Conservation (phyloP, 1,140 invertebrate genomes). For the Tribolium madens region DNA sequence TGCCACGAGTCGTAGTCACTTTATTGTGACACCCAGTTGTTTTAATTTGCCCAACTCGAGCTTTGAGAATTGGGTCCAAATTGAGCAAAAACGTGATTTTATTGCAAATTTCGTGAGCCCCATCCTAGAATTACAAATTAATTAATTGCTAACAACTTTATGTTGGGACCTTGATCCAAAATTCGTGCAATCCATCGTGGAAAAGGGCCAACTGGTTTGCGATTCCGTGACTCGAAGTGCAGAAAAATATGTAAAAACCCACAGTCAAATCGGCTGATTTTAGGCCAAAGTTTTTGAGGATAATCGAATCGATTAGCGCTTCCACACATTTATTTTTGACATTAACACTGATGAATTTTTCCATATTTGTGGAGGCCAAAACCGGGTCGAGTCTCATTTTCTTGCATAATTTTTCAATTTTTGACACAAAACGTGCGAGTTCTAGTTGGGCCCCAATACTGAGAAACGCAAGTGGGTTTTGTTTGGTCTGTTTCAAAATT, state of each 20-base stretch:
- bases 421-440: not conserved
- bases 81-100: conserved; percentile 3
- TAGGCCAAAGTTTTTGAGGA: conserved; percentile 28
- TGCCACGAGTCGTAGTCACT: not conserved
- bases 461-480: conserved; percentile 3
- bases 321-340: not conserved
- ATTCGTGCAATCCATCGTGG: not conserved
- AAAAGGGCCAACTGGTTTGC: conserved; percentile 7
- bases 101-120: conserved; percentile 22
- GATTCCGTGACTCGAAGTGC: conserved; percentile 40
- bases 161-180: not conserved
- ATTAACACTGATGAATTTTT: conserved; percentile 28
- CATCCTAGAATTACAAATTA: not conserved
- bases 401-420: conserved; percentile 13
- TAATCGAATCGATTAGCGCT: conserved; percentile 4
- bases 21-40: not conserved
- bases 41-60: conserved; percentile 15
- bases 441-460: not conserved
- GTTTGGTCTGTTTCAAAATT: conserved; percentile 3
- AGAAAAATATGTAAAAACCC: conserved; percentile 41
- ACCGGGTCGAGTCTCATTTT: not conserved
- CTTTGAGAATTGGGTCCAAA: not conserved
- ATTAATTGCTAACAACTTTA: not conserved
- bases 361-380: conserved; percentile 3
- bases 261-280: not conserved